Percentiles rank a stretch among this genome's conserved stretches.
Conservation (phyloP, 2,113 vertebrate species). For the Chiloscyllium plagiosum region DNA sequence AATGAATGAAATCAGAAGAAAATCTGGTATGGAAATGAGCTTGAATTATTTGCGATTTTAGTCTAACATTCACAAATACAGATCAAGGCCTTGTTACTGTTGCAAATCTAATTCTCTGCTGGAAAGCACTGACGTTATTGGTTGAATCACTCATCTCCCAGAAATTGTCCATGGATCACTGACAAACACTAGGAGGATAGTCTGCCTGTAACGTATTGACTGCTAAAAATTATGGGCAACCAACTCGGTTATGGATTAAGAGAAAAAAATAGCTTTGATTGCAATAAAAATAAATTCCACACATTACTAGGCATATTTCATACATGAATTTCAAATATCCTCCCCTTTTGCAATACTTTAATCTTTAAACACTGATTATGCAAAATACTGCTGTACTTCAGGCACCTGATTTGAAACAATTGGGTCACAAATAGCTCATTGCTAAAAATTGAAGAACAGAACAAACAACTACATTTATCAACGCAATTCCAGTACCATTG, state of each 20-base stretch:
- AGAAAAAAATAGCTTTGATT: background rate
- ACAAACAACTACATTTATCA: background rate
- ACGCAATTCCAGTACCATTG: background rate
- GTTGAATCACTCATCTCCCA: background rate
- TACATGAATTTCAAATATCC: background rate
- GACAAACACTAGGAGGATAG: background rate
- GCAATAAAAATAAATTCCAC: background rate
- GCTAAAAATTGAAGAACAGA: background rate
- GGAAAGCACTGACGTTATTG: background rate
- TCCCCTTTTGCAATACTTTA: background rate
- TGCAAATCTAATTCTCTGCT: background rate
- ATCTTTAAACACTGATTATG: background rate
- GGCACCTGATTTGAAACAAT: background rate
- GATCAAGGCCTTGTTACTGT: background rate
- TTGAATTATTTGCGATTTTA: background rate
- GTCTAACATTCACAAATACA: background rate
- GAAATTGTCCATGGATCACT: background rate
- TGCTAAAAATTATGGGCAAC: background rate
- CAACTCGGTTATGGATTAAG: background rate
- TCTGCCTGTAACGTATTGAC: background rate
- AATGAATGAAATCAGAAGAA: no score
- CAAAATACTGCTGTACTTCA: background rate
- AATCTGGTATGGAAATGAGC: no score
- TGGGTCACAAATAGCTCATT: background rate
- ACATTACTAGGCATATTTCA: background rate